Evolutionary conservation across 2,888 invertebrate species (phyloP).

Genomic region (Ochropacha duplaris): DNA sequence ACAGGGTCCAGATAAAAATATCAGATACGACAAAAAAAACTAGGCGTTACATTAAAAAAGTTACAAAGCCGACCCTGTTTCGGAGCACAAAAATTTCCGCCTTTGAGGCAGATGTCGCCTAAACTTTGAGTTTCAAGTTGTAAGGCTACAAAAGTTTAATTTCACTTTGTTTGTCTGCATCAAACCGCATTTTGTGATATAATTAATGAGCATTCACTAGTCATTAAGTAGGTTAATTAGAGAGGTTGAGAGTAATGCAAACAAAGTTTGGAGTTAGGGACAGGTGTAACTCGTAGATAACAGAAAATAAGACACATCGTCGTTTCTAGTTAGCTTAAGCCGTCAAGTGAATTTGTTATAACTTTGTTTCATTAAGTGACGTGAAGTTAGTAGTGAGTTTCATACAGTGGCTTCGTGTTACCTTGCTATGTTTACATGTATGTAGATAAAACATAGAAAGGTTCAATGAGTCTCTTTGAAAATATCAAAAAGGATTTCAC

Average conservation of each 20-base stretch:
- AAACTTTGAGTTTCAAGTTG: conserved; percentile 40
- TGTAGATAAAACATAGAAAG: too few species aligned
- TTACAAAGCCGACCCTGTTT: conserved; percentile 25
- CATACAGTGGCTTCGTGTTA: too few species aligned
- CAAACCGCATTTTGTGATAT: conserved; percentile 59
- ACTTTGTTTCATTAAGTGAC: conserved; percentile 14
- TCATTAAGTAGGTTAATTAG: conserved; percentile 67
- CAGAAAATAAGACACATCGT: conserved; percentile 46
- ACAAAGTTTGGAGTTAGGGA: conserved; percentile 58
- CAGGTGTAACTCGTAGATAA: conserved; percentile 58
- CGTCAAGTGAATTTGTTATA: conserved; percentile 21
- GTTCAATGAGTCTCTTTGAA: too few species aligned
- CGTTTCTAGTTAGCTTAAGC: conserved; percentile 43
- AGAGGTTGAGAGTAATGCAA: conserved; percentile 40
- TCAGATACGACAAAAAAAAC: conserved; percentile 30
- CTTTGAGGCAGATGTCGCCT: conserved; percentile 39
- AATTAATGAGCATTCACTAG: conserved; percentile 68
- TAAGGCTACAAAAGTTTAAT: conserved; percentile 40
- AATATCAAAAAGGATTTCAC: conserved; percentile 7
- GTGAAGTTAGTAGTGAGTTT: too few species aligned
- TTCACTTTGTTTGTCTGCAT: conserved; percentile 49
- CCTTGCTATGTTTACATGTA: too few species aligned
- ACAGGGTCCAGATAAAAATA: conserved; percentile 23
- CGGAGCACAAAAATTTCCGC: conserved; percentile 36
- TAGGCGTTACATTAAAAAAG: conserved; percentile 38